Evolutionary conservation across 2,797 vertebrate species (phyloP), one percentile per base, ranked within the genome.

Genomic region (Melanotaenia boesemani): DNA sequence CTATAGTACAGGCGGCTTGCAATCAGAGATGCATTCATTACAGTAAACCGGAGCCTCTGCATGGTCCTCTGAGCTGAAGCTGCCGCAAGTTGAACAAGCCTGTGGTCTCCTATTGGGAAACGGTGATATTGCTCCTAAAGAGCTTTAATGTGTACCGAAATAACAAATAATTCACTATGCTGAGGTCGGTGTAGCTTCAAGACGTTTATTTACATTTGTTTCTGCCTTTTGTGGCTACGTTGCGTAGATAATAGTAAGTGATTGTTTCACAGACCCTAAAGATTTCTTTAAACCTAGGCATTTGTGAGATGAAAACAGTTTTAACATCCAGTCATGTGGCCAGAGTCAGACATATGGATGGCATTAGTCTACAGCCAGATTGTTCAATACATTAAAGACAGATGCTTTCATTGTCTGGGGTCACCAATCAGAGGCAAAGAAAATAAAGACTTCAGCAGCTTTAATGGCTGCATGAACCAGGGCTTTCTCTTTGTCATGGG

Each of bases 21-120:
- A 78, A 59, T 78, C 64, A 77, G 61, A 50, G 79, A 80, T 75
- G 81, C 60, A 13, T 83, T 83, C 30, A 79, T 46, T 44, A 15
- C 24, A 48, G 62, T 8, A 59, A 39, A 12, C 83, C 80, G 32
- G n/a, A 73, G 54, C 12, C 39, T 61, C 63, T 2, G 0, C 26
- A 37, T 44, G 67, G 57, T 26, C 34, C 28, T 63, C 60, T 73
- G 72, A 78, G 63, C 39, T 34, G 34, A 5, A 15, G 48, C 34
- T 55, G 72, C 65, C 2, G 28, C 34, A 12, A 67, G 52, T 72
- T 57, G 22, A 41, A 50, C 13, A 68, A 62, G 44, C 61, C 54
- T 3, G 32, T 13, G 26, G 24, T 63, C 58, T 69, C 56, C 59
- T 61, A 20, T 6, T 56, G 65, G 70, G 57, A 65, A 55, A 50